Evolutionary conservation across 2,113 vertebrate species (phyloP).

Genomic region (Xiphophorus couchianus): DNA sequence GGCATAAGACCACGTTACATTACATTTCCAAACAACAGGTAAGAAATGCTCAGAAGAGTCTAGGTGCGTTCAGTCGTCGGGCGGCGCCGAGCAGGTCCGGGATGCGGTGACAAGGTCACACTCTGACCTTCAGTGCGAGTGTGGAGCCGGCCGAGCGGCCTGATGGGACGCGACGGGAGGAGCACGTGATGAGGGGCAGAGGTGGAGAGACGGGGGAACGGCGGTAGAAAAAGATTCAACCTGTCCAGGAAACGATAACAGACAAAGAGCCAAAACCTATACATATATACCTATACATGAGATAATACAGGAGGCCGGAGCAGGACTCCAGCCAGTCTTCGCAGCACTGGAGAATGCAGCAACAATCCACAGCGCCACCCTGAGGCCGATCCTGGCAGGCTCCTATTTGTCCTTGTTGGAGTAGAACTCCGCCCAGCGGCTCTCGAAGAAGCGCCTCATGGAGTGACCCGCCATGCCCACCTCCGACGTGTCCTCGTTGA

Average conservation of each 20-base stretch:
- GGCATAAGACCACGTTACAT: conserved; percentile 79
- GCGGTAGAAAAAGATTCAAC: conserved; percentile 52
- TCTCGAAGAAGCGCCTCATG: conserved; percentile 92
- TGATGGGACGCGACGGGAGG: conserved; percentile 44
- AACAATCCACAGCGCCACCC: conserved; percentile 52
- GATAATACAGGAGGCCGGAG: conserved; percentile 70
- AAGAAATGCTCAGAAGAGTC: conserved; percentile 52
- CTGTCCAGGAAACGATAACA: conserved; percentile 65
- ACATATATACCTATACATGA: conserved; percentile 79
- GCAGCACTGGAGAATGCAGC: conserved; percentile 61
- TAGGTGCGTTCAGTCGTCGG: conserved; percentile 47
- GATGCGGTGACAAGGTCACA: conserved; percentile 44
- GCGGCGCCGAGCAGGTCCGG: conserved; percentile 56
- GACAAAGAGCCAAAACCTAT: conserved; percentile 78
- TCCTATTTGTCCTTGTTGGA: conserved; percentile 85
- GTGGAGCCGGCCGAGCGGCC: conserved; percentile 32
- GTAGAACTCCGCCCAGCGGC: conserved; percentile 95
- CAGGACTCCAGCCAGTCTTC: conserved; percentile 74
- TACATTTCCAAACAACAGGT: conserved; percentile 75
- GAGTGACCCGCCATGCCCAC: conserved; percentile 89
- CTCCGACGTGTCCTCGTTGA: conserved; percentile 93
- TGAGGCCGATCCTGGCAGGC: conserved; percentile 12
- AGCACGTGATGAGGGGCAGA: conserved; percentile 38
- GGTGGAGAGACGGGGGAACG: conserved; percentile 31
- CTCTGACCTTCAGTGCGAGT: conserved; percentile 44